phyloP scores from a whole-genome alignment of 2,888 invertebrate species.

The Autographa gamma region DNA sequence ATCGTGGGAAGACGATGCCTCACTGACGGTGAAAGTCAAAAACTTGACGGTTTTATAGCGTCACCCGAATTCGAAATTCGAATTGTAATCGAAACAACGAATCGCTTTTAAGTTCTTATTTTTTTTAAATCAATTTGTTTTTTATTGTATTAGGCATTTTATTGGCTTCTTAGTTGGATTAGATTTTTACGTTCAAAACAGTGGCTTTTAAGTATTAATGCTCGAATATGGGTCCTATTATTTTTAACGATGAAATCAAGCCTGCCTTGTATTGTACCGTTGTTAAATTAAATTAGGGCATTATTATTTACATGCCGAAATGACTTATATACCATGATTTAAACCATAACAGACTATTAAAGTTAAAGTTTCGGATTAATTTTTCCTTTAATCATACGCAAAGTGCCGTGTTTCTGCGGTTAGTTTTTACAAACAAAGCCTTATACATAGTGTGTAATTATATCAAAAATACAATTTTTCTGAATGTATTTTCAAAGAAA shows the following conservation, averaged over 20 bases:
- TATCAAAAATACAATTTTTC: too few relatives aligned
- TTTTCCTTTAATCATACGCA: conserved; percentile 6
- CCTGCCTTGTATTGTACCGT: conserved; percentile 32
- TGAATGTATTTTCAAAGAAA: not conserved
- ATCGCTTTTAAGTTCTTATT: conserved; percentile 80
- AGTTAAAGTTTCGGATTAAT: too few relatives aligned
- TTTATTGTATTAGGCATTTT: conserved; percentile 69
- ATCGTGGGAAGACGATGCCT: conserved; percentile 84
- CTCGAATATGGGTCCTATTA: conserved; percentile 30
- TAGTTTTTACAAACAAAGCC: too few relatives aligned
- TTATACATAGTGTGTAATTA: too few relatives aligned
- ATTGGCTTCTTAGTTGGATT: conserved; percentile 51
- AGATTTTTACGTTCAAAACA: conserved; percentile 47
- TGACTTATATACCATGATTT: conserved; percentile 6
- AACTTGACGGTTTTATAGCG: conserved; percentile 79
- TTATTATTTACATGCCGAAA: conserved; percentile 22
- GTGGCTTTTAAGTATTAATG: conserved; percentile 55
- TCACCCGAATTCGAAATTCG: conserved; percentile 80
- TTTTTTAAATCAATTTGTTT: conserved; percentile 76
- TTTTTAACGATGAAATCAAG: conserved; percentile 39
- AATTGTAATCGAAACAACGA: conserved; percentile 81
- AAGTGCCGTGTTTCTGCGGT: too few relatives aligned
- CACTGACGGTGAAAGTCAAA: conserved; percentile 85
- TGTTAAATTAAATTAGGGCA: conserved; percentile 24
- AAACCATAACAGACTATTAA: too few relatives aligned